Percentiles rank a stretch among this genome's conserved stretches.
Conservation (phyloP, 1,140 invertebrate genomes). For the Drosophila grimshawi region DNA sequence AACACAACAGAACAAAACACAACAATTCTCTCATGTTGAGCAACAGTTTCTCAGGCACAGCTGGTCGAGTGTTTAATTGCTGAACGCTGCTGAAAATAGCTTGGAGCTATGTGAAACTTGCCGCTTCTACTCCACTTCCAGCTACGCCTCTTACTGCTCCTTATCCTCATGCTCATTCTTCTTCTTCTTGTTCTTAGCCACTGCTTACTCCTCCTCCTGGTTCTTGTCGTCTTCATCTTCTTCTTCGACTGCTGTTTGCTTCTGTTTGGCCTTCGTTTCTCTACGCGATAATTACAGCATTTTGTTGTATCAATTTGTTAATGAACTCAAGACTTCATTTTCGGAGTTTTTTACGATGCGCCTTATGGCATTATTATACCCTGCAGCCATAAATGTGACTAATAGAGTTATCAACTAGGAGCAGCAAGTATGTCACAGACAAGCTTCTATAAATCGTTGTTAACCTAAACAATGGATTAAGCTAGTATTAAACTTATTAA, state of each 20-base stretch:
- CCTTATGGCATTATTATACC: constrained; percentile 48
- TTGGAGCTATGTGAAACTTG: constrained; percentile 62
- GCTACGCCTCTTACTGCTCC: neutral
- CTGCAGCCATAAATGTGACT: neutral
- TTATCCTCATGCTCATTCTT: too few relatives aligned
- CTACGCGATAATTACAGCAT: constrained; percentile 75
- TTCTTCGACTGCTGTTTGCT: constrained; percentile 14
- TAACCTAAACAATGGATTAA: too few relatives aligned
- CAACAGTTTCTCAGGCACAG: constrained; percentile 40
- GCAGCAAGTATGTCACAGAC: too few relatives aligned
- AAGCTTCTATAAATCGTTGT: too few relatives aligned
- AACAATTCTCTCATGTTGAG: neutral
- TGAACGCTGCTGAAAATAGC: constrained; percentile 77
- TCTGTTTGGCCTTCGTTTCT: constrained; percentile 54
- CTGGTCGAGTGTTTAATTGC: constrained; percentile 77
- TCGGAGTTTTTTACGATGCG: constrained; percentile 35
- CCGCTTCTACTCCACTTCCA: neutral
- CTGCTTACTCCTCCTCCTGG: constrained; percentile 9
- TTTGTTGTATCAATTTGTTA: constrained; percentile 83
- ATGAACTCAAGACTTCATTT: constrained; percentile 69
- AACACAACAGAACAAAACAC: neutral
- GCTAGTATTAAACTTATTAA: too few relatives aligned
- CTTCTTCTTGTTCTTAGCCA: neutral
- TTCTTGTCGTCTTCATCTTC: constrained; percentile 2
- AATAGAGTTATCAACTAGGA: neutral